These are phyloP conservation scores for Peribatodes rhomboidaria DNA, from an alignment of 2,888 invertebrate genomes.

Conservation along the genomic window DNA sequence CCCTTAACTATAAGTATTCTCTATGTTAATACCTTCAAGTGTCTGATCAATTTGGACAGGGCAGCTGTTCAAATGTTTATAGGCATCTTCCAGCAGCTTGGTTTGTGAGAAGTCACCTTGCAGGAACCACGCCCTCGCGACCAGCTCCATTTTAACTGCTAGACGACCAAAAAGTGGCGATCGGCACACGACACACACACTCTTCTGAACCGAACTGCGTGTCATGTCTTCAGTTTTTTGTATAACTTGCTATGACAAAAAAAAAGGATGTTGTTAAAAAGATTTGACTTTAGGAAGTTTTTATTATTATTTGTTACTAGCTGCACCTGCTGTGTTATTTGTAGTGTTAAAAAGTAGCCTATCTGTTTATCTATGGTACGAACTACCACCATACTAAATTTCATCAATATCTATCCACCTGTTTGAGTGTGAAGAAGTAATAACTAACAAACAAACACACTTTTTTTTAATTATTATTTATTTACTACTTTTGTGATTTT, in stretches of 20 bases:
- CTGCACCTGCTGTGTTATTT: no score
- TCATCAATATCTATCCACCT: no score
- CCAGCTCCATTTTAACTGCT: slow-evolving; percentile 97
- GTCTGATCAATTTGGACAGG: slow-evolving; percentile 86
- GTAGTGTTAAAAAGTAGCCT: no score
- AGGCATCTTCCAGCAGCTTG: slow-evolving; percentile 95
- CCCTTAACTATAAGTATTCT: background rate
- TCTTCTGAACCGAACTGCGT: slow-evolving; percentile 98
- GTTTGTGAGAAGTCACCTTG: slow-evolving; percentile 97
- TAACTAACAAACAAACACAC: no score
- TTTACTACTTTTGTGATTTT: no score
- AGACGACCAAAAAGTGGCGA: slow-evolving; percentile 97
- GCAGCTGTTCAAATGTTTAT: slow-evolving; percentile 95
- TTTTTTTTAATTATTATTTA: no score
- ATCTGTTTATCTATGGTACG: no score
- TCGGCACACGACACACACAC: slow-evolving; percentile 97
- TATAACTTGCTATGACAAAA: slow-evolving; percentile 91
- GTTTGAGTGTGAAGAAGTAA: no score
- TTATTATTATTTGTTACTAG: no score
- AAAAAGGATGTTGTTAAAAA: slow-evolving; percentile 9
- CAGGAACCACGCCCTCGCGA: slow-evolving; percentile 98
- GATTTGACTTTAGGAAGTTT: no score
- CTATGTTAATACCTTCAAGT: slow-evolving; percentile 74
- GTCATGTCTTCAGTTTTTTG: slow-evolving; percentile 98
- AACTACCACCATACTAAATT: no score